Evolutionary conservation across 2,113 vertebrate genomes (phyloP).

Genomic region (Hucho hucho): DNA sequence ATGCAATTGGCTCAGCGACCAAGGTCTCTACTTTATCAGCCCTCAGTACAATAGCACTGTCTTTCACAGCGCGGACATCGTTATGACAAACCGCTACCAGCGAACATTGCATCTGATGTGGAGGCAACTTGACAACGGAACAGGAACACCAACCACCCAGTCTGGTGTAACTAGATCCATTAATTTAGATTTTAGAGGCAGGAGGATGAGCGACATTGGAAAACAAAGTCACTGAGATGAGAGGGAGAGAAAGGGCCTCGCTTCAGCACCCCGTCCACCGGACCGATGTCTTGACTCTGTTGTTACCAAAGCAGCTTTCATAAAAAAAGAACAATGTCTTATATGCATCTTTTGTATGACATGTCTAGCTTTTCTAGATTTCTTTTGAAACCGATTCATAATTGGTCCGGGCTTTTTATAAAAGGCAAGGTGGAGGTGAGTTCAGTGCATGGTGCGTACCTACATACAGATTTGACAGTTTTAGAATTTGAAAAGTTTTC

Average conservation of each 20-base stretch:
- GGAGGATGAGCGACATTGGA: conserved; percentile 65
- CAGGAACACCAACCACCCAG: conserved; percentile 44
- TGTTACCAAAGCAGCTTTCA: conserved; percentile 99
- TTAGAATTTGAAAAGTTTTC: conserved; percentile 44
- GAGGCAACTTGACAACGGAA: conserved; percentile 55
- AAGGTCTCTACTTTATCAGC: conserved; percentile 92
- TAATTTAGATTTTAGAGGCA: conserved; percentile 86
- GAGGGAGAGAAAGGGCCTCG: conserved; percentile 37
- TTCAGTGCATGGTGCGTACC: conserved; percentile 70
- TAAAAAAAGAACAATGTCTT: conserved; percentile 81
- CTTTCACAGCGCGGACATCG: conserved; percentile 96
- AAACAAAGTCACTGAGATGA: conserved; percentile 41
- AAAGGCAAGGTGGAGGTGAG: conserved; percentile 17
- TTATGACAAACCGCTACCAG: conserved; percentile 86
- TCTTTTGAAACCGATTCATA: conserved; percentile 77
- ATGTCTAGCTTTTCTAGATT: conserved; percentile 92
- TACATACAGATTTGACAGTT: conserved; percentile 59
- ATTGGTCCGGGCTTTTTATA: conserved; percentile 60
- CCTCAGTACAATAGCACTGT: conserved; percentile 95
- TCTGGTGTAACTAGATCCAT: conserved; percentile 80
- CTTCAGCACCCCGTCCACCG: conserved; percentile 73
- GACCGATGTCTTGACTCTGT: conserved; percentile 91
- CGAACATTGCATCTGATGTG: conserved; percentile 63
- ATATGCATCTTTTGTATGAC: conserved; percentile 90
- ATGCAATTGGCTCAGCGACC: conserved; percentile 87